Evolutionary conservation across 2,113 vertebrate species (phyloP).

Genomic region (Dendropsophus ebraccatus): DNA sequence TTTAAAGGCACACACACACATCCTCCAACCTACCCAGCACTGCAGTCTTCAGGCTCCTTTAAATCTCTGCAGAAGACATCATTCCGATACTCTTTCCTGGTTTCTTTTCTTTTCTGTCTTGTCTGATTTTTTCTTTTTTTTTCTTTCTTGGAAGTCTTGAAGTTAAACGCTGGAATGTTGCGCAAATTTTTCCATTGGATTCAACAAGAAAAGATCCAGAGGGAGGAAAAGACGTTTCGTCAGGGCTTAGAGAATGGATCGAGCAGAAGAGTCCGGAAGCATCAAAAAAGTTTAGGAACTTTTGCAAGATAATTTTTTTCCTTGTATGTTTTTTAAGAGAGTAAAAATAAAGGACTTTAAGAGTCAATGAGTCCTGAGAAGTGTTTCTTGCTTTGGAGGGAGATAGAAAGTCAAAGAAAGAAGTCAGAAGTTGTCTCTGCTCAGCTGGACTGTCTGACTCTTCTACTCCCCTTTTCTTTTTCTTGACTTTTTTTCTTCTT

Average conservation of each 20-base stretch:
- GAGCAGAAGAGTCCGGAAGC: not conserved
- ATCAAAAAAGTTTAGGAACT: not conserved
- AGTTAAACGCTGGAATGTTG: conserved; percentile 42
- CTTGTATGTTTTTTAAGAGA: not conserved
- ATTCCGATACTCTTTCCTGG: not conserved
- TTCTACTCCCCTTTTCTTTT: conserved; percentile 12
- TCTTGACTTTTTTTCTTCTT: conserved; percentile 6
- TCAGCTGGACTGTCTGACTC: conserved; percentile 26
- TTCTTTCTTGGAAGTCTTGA: not conserved
- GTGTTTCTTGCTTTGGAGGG: not conserved
- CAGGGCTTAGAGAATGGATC: not conserved
- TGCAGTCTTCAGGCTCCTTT: not conserved
- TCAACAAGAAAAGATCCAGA: conserved; percentile 22
- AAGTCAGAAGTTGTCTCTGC: not conserved
- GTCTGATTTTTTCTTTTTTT: conserved; percentile 32
- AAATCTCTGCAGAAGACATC: conserved; percentile 19
- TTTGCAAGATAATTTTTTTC: not conserved
- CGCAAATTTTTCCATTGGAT: conserved; percentile 53
- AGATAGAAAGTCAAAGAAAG: conserved; percentile 14
- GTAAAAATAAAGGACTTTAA: not conserved
- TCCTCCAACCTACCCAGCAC: not conserved
- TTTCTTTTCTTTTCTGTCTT: conserved; percentile 21
- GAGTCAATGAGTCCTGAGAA: not conserved
- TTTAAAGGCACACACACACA: not conserved
- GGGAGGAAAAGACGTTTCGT: not conserved